Evolutionary conservation across 2,797 vertebrate species (phyloP).

Genomic region (Anas acuta): DNA sequence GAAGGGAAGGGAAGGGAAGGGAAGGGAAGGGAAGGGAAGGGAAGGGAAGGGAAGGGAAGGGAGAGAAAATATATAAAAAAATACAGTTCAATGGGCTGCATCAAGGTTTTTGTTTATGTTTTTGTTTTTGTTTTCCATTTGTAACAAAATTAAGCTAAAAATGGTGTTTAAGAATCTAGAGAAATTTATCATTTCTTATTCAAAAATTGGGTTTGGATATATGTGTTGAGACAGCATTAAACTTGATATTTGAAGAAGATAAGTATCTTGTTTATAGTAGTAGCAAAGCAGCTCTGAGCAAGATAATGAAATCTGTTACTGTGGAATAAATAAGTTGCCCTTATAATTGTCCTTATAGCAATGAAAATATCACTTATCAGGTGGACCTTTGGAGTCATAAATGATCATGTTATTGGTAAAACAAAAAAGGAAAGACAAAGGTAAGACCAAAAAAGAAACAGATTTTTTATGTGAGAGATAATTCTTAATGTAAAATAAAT

Average conservation of each 20-base stretch:
- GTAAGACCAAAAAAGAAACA: not conserved
- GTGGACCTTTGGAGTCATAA: not conserved
- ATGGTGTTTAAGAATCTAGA: not conserved
- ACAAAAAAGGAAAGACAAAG: not conserved
- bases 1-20: not conserved
- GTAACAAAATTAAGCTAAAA: not conserved
- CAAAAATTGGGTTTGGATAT: not conserved
- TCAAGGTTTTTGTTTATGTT: not conserved
- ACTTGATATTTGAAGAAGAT: not conserved
- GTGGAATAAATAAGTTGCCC: not conserved
- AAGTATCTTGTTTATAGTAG: not conserved
- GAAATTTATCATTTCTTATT: conserved; percentile 2
- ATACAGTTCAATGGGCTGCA: not conserved
- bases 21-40: no score
- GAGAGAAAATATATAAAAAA: not conserved
- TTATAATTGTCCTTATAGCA: not conserved
- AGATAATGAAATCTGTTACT: not conserved
- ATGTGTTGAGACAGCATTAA: not conserved
- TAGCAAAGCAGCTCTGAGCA: not conserved
- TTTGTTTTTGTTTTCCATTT: not conserved
- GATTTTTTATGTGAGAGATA: not conserved
- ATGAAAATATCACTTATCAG: not conserved
- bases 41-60: not conserved
- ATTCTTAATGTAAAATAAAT: not conserved
- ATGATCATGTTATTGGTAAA: not conserved